A percentile compares a stretch with the other conserved stretches of the same genome.
Conservation (phyloP, 1,140 invertebrate genomes). For the Holcopasites calliopsidis region DNA sequence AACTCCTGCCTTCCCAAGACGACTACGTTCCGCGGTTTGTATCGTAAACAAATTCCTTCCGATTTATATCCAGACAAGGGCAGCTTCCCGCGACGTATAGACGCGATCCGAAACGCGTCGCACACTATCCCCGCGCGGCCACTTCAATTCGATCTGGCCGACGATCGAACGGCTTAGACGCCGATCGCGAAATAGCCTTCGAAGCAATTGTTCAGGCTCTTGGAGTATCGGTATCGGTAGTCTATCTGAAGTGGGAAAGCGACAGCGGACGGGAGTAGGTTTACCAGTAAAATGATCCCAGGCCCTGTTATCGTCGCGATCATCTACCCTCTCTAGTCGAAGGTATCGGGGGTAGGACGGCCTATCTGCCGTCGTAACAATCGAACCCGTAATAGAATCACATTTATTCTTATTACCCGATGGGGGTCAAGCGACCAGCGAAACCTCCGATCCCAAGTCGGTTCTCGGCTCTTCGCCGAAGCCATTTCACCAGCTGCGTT, state of each 20-base stretch:
- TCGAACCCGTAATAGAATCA: slow-evolving; percentile 80
- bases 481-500: slow-evolving; percentile 56
- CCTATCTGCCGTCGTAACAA: slow-evolving; percentile 77
- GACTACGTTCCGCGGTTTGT: no score
- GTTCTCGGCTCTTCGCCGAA: slow-evolving; percentile 54
- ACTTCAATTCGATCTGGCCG: no score
- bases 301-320: slow-evolving; percentile 71
- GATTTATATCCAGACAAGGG: no score
- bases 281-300: slow-evolving; percentile 44
- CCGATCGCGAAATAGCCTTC: no score
- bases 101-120: no score
- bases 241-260: slow-evolving; percentile 13
- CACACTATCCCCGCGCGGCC: no score
- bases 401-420: slow-evolving; percentile 80
- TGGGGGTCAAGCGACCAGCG: slow-evolving; percentile 76
- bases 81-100: no score
- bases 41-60: no score
- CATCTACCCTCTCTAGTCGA: slow-evolving; percentile 65
- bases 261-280: no score
- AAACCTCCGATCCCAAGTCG: slow-evolving; percentile 50
- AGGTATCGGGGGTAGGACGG: slow-evolving; percentile 67
- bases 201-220: neutral
- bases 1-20: no score
- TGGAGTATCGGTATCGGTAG: slow-evolving; percentile 19
- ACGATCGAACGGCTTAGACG: no score